phyloP scores from a whole-genome alignment of 2,113 vertebrate genomes.

The Eudyptes chrysolophus region DNA sequence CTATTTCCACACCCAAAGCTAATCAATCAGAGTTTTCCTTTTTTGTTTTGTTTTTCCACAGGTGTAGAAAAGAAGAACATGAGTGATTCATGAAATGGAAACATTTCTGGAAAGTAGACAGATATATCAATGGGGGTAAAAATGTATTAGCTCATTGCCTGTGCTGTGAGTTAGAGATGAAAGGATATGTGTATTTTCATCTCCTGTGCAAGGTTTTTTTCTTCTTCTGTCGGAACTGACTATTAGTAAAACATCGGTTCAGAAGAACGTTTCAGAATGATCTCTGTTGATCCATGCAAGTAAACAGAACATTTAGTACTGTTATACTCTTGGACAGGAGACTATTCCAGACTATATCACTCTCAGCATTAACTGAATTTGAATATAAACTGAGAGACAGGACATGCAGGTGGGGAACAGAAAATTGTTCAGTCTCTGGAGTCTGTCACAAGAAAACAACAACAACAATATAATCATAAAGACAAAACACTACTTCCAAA shows the following conservation, averaged over 20 bases:
- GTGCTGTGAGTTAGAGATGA: background rate
- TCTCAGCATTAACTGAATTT: background rate
- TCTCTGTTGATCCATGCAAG: background rate
- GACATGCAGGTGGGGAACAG: background rate
- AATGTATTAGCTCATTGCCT: background rate
- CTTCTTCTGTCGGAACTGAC: background rate
- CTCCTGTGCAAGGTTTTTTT: background rate
- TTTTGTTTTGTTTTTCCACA: background rate
- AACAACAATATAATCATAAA: background rate
- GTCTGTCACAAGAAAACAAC: background rate
- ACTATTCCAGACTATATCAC: background rate
- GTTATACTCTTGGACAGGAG: background rate
- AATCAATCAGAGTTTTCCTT: background rate
- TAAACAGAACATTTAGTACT: background rate
- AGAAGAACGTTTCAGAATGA: background rate
- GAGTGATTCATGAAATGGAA: background rate
- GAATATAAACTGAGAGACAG: background rate
- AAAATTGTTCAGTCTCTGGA: background rate
- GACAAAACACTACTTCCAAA: conserved; percentile 38
- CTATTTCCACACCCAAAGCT: background rate
- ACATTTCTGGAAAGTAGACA: background rate
- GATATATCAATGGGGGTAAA: background rate
- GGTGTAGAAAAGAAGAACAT: background rate
- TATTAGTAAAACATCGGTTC: background rate
- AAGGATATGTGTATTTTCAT: background rate